These are phyloP conservation scores for Saguinus midas DNA, from an alignment of 2,113 vertebrate genomes.

Conservation along the genomic window DNA sequence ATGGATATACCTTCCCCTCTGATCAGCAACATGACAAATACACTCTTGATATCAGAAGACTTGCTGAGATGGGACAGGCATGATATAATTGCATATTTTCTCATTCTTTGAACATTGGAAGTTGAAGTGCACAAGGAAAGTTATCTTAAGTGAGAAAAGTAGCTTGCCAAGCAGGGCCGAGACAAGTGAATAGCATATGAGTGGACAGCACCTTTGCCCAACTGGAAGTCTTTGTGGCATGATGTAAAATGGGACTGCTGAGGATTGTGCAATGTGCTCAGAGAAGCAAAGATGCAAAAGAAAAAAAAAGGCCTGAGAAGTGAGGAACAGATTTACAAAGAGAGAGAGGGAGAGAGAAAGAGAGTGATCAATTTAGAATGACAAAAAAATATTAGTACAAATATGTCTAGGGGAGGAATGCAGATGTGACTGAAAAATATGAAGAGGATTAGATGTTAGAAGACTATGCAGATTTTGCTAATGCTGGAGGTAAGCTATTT, in stretches of 20 bases:
- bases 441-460: neutral
- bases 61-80: neutral
- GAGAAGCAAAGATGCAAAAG: neutral
- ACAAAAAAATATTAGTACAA: neutral
- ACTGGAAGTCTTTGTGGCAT: neutral
- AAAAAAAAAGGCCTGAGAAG: neutral
- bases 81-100: neutral
- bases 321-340: neutral
- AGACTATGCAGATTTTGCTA: neutral
- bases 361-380: neutral
- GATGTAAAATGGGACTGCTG: neutral
- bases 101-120: neutral
- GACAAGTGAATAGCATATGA: neutral
- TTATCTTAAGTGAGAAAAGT: neutral
- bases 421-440: neutral
- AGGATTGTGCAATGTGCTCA: neutral
- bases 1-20: neutral
- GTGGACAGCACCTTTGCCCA: neutral
- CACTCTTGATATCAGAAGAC: neutral
- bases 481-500: neutral
- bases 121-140: neutral
- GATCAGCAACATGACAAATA: neutral
- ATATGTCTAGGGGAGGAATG: neutral
- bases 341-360: neutral
- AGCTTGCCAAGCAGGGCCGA: neutral